Conservation (phyloP, 2,888 invertebrate genomes). For the Chaitophorus viminalis region DNA sequence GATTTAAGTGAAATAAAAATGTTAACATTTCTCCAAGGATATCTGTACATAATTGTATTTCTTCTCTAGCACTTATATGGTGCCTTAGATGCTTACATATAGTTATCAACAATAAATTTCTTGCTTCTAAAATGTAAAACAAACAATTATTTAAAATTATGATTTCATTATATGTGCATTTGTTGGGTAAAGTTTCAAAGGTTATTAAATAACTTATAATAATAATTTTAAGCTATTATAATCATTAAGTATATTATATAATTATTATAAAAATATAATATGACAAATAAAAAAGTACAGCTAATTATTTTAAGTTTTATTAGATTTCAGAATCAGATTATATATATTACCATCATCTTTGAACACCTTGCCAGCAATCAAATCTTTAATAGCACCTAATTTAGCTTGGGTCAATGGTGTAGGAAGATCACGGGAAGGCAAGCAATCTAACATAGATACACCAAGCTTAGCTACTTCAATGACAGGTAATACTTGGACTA, state of each 20-base stretch:
- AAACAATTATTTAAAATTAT: constrained; percentile 1
- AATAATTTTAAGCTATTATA: too few relatives aligned
- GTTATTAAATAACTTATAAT: neutral
- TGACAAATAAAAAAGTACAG: constrained; percentile 49
- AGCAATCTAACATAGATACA: constrained; percentile 80
- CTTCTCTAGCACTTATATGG: constrained; percentile 83
- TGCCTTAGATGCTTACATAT: constrained; percentile 86
- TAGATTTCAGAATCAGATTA: neutral
- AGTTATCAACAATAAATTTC: constrained; percentile 83
- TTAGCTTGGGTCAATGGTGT: constrained; percentile 82
- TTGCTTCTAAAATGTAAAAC: constrained; percentile 74
- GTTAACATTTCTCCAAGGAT: constrained; percentile 86
- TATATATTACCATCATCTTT: constrained; percentile 73
- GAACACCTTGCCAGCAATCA: constrained; percentile 79
- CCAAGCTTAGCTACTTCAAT: constrained; percentile 84
- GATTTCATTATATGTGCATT: neutral
- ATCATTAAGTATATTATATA: neutral
- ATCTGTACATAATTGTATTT: constrained; percentile 84
- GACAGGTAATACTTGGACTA: constrained; percentile 74
- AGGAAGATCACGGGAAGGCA: constrained; percentile 75
- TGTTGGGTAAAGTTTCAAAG: neutral
- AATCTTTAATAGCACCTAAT: constrained; percentile 82
- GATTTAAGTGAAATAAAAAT: constrained; percentile 72
- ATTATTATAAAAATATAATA: neutral
- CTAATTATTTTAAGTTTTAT: constrained; percentile 49